These are phyloP conservation scores for Camponotus fellah DNA, from an alignment of 2,888 invertebrate species.

Conservation along the genomic window DNA sequence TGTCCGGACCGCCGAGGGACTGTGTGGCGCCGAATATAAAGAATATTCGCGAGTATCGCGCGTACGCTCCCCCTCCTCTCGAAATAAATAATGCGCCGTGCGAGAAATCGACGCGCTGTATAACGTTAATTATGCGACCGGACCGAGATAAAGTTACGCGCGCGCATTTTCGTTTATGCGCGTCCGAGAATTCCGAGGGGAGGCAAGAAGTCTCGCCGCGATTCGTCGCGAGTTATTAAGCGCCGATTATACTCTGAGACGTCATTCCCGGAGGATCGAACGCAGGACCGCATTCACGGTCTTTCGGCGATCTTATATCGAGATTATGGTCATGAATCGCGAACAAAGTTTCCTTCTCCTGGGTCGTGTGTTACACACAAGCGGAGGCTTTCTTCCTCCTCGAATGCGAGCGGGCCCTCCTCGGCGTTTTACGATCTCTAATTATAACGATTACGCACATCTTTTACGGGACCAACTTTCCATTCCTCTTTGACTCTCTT, in stretches of 20 bases:
- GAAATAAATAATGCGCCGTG: slow-evolving; percentile 31
- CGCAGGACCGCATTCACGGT: not conserved
- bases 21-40: slow-evolving; percentile 40
- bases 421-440: slow-evolving; percentile 74
- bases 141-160: slow-evolving; percentile 9
- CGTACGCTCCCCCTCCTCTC: not conserved
- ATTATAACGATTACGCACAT: slow-evolving; percentile 76
- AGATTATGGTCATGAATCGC: slow-evolving; percentile 62
- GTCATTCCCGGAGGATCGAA: slow-evolving; percentile 2
- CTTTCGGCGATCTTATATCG: slow-evolving; percentile 25
- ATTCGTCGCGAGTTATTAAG: slow-evolving; percentile 54
- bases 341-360: slow-evolving; percentile 67
- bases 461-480: slow-evolving; percentile 68
- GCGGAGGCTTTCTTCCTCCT: slow-evolving; percentile 3
- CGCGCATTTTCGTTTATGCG: slow-evolving; percentile 33
- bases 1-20: slow-evolving; percentile 59
- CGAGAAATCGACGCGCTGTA: slow-evolving; percentile 30
- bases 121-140: slow-evolving; percentile 18
- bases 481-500: slow-evolving; percentile 64
- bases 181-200: slow-evolving; percentile 14
- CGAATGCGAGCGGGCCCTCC: slow-evolving; percentile 55
- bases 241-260: not conserved
- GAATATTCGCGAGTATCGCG: slow-evolving; percentile 21
- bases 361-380: slow-evolving; percentile 29
- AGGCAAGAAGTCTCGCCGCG: not conserved